A percentile compares a stretch with the other conserved stretches of the same genome.
Evolutionary conservation across 2,888 invertebrate genomes (phyloP).

Genomic region (Hetaerina titia): DNA sequence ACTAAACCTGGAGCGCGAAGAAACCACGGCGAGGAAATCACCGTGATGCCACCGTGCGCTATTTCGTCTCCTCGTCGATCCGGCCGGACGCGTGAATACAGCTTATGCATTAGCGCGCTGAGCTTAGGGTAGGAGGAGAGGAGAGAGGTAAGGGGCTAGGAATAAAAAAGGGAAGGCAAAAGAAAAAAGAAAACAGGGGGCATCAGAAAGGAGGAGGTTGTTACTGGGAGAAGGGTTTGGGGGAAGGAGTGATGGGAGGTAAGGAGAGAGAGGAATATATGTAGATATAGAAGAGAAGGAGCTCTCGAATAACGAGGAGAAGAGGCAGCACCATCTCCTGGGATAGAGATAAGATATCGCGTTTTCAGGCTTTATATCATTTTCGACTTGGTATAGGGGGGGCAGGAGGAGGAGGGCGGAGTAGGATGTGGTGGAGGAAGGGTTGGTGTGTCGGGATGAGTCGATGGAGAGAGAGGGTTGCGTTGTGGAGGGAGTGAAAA

Average conservation of each 20-base stretch:
- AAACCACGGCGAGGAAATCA: not conserved
- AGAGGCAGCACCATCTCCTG: constrained; percentile 1
- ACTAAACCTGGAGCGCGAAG: not conserved
- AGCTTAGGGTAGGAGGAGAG: not conserved
- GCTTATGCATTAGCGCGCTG: not conserved
- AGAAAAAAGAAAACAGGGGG: not conserved
- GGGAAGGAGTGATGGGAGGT: not conserved
- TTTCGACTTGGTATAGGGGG: constrained; percentile 38
- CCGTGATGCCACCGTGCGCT: not conserved
- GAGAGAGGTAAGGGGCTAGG: not conserved
- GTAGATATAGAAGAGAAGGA: not conserved
- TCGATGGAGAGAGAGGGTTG: not conserved
- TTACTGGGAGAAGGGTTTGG: not conserved
- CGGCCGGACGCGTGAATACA: not conserved
- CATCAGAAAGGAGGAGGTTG: not conserved
- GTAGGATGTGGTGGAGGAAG: not conserved
- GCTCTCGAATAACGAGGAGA: constrained; percentile 53
- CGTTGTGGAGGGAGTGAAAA: not conserved
- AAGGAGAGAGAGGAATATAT: not conserved
- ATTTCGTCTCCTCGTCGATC: not conserved
- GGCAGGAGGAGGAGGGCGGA: not conserved
- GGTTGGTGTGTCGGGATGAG: too few relatives aligned
- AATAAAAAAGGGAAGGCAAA: not conserved
- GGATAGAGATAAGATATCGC: constrained; percentile 56
- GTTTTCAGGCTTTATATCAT: constrained; percentile 62